A percentile compares a stretch with the other conserved stretches of the same genome.
These are phyloP conservation scores for Cotesia chilonis DNA, from an alignment of 1,140 invertebrate species.

Conservation along the genomic window DNA sequence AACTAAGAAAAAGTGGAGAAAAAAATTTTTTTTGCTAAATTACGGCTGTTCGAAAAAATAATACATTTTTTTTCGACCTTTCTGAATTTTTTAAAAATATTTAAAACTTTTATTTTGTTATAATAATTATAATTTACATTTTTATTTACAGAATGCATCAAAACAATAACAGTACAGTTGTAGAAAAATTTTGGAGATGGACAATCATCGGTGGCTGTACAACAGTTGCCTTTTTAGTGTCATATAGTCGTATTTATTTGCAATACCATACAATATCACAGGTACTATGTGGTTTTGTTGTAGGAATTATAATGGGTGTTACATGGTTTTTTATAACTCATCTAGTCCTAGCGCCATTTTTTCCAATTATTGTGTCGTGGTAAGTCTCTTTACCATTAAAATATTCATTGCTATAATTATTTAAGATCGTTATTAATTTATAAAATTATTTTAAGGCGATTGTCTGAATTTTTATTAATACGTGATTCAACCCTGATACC, in stretches of 20 bases:
- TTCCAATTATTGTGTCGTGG: conserved; percentile 87
- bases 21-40: too few species aligned
- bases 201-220: conserved; percentile 73
- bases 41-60: too few species aligned
- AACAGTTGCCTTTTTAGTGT: conserved; percentile 71
- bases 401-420: conserved; percentile 14
- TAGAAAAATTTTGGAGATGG: conserved; percentile 79
- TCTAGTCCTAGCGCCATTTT: conserved; percentile 82
- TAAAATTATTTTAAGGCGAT: conserved; percentile 70
- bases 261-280: conserved; percentile 87
- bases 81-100: too few species aligned
- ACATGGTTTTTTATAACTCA: conserved; percentile 84
- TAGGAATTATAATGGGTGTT: conserved; percentile 75
- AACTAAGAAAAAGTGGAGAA: too few species aligned
- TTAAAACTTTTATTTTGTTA: too few species aligned
- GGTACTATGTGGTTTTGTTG: conserved; percentile 79
- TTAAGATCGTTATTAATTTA: conserved; percentile 2
- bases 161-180: conserved; percentile 77
- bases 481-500: conserved; percentile 92
- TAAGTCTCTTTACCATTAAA: conserved; percentile 66
- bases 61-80: too few species aligned
- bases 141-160: conserved; percentile 77
- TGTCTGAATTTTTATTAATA: conserved; percentile 87
- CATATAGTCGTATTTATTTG: conserved; percentile 81
- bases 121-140: conserved; percentile 4